Evolutionary conservation across 1,140 invertebrate species (phyloP), one percentile per base, ranked within the genome.

Genomic region (Cyphomyrmex costatus): DNA sequence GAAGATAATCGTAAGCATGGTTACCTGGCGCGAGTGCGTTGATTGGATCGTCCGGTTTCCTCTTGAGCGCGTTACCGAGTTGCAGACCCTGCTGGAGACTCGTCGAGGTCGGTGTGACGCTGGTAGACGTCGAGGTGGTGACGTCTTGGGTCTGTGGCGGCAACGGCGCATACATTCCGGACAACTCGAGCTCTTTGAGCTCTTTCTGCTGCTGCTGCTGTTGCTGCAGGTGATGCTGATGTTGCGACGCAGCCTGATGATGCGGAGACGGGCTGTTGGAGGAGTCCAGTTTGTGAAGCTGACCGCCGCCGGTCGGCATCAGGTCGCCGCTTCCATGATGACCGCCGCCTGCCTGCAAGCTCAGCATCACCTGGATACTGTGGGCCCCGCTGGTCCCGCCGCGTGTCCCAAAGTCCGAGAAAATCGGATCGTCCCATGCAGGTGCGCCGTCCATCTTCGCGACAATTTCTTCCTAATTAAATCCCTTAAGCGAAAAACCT

Each of bases 361-460:
- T 97, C 49, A 98, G 95, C 97, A 98, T 98, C 86, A 97, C 97
- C 91, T 97, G 96, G 71, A 97, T 96, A 79, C 96, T 96, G 91
- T 97, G 96, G 68, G 96, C 96, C 16, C 95, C 95, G 8, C 94
- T 91, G 12, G 77, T 79, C 16, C 94, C 95, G 73, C 96, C 95
- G 51, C 96, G 96, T 86, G 96, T 96, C 53, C 96, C 95, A 93
- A 97, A 98, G 92, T 98, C 97, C 83, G 96, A 95, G 92, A 97
- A 97, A 90, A 97, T 96, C 88, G 97, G 96, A 92, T 97, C 97
- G 91, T 97, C 97, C 94, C 97, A 98, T 0, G 68, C 61, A 42
- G 96, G 96, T 65, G 96, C 96, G 91, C 97, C 96, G 93, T 97
- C 97, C 97, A 97, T 97, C 51, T 87, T 92, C 30, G 66, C 30